These are phyloP conservation scores for Nothura maculosa DNA, from an alignment of 2,797 vertebrate species.

Conservation along the genomic window DNA sequence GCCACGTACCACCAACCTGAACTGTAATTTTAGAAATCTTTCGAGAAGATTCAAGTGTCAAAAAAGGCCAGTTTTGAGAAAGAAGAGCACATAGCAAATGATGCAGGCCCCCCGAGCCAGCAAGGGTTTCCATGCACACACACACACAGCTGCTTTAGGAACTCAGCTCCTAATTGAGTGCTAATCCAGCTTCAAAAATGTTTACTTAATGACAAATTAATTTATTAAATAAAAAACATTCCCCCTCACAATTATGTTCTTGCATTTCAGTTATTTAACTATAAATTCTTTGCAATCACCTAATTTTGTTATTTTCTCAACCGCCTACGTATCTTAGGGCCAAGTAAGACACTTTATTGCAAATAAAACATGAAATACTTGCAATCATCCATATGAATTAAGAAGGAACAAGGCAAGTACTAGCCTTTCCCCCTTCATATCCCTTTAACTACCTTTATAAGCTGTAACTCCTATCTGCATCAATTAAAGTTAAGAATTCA, in stretches of 20 bases:
- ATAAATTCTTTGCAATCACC: not conserved
- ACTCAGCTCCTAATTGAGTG: rapidly evolving
- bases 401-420: not conserved
- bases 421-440: not conserved
- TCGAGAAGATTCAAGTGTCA: not conserved
- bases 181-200: not conserved
- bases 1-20: not conserved
- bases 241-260: not conserved
- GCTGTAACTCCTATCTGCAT: not conserved
- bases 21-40: not conserved
- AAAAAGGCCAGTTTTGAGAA: not conserved
- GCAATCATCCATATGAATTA: not conserved
- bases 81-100: not conserved
- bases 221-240: not conserved
- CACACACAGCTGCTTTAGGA: not conserved
- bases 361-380: not conserved
- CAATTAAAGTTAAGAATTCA: not conserved
- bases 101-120: not conserved
- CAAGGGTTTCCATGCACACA: not conserved
- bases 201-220: not conserved
- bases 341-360: not conserved
- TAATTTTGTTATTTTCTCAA: not conserved
- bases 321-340: not conserved
- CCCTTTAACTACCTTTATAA: not conserved
- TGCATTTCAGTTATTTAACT: not conserved